Conservation (phyloP, 2,797 vertebrate genomes). For the Picus viridis region DNA sequence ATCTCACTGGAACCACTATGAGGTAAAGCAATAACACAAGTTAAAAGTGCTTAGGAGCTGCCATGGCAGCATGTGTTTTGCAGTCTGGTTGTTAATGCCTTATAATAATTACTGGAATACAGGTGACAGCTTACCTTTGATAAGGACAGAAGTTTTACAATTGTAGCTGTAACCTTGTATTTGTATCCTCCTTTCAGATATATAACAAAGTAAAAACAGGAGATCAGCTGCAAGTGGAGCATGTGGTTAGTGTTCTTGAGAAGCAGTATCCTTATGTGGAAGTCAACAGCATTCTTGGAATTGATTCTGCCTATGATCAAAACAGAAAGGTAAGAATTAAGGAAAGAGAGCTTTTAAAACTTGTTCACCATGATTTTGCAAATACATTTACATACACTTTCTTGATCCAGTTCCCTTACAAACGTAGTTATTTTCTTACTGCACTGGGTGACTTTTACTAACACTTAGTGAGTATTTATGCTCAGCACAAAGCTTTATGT, state of each 20-base stretch:
- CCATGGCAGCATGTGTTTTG: neutral
- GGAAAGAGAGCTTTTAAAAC: neutral
- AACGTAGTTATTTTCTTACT: neutral
- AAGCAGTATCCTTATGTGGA: conserved; percentile 94
- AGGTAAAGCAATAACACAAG: neutral
- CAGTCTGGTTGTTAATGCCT: neutral
- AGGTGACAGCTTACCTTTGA: neutral
- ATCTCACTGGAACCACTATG: neutral
- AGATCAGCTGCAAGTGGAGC: conserved; percentile 86
- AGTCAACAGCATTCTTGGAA: conserved; percentile 89
- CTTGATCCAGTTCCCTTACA: neutral
- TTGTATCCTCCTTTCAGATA: conserved; percentile 80
- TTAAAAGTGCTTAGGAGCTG: neutral
- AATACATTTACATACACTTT: rapidly evolving
- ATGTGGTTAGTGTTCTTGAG: conserved; percentile 91
- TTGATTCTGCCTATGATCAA: conserved; percentile 91
- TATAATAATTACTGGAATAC: neutral
- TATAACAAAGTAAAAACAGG: conserved; percentile 87
- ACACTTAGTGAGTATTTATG: neutral
- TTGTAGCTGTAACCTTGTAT: neutral
- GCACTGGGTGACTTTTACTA: neutral
- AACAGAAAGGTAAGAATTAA: conserved; percentile 88
- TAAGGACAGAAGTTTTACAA: neutral
- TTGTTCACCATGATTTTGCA: neutral
- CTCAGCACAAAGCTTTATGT: neutral